Evolutionary conservation across 2,888 invertebrate species (phyloP), one percentile per base, ranked within the genome.

Genomic region (Ormyrus nitidulus): DNA sequence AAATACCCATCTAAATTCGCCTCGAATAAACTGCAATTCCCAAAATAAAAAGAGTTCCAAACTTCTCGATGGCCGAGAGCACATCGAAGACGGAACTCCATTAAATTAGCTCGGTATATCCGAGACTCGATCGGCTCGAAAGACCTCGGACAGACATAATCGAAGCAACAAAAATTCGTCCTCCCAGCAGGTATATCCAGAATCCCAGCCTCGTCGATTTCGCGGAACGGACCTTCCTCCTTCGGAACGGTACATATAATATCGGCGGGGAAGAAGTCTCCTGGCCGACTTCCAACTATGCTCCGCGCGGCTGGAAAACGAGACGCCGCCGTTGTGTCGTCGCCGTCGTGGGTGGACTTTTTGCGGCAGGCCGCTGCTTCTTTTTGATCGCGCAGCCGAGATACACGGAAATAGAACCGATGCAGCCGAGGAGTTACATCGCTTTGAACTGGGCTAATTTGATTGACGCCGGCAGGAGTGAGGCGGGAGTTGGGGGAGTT

Each of bases 361-460:
- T 61, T 68, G 19, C 51, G 34, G 34, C 7, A 46, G 19, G 19
- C 19, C 19, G 19, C 34, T 34, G 77, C 4, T 44, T 11, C 49
- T 74, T 51, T 74, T 66, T 65, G 8, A 19, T 46, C 56, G 54
- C 19, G 44, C 56, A 19, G 19, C 51, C 65, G 6, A 6, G 11
- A 10, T 9, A 66, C 10, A 71, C 80, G 59, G 44, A 80, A 76
- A 80, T 80, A 79, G 64, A 46, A 44, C 59, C 1, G n/a, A 56
- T 56, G 44, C 56, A 46, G 10, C 10, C 49, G 56, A 2, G 65
- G 49, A 61, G 71, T 71, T 76, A 76, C 75, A 56, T 74, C 79
- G 75, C 70, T 79, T 65, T 54, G 9, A 58, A 59, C 53, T 79
- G 64, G 74, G 48, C 58, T 70, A 79, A 79, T 46, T 46, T 69